Evolutionary conservation across 1,140 invertebrate species (phyloP).

Genomic region (Cylas formicarius): DNA sequence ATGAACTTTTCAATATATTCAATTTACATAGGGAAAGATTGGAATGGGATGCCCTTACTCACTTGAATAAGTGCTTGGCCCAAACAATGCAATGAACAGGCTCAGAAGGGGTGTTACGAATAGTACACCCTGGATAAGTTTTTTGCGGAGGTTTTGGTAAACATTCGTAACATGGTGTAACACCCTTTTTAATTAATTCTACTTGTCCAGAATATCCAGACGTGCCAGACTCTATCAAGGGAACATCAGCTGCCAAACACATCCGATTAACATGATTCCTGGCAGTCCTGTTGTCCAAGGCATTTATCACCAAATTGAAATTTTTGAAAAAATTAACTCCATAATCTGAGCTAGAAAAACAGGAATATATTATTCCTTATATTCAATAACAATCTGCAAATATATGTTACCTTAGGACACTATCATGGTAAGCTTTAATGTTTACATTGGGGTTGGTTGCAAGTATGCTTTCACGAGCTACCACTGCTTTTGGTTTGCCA

Average conservation of each 20-base stretch:
- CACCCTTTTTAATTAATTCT: conserved; percentile 77
- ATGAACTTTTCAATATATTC: conserved; percentile 7
- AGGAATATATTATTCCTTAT: conserved; percentile 11
- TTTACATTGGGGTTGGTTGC: conserved; percentile 83
- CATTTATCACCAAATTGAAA: conserved; percentile 93
- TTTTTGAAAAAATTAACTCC: conserved; percentile 86
- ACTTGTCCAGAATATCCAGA: conserved; percentile 94
- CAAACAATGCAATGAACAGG: conserved; percentile 99
- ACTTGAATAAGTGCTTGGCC: conserved; percentile 99
- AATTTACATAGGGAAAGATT: neutral
- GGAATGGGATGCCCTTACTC: conserved; percentile 43
- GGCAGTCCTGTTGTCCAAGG: conserved; percentile 92
- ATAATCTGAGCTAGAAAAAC: conserved; percentile 72
- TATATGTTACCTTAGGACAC: conserved; percentile 73
- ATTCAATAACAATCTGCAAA: conserved; percentile 13
- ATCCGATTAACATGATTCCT: conserved; percentile 98
- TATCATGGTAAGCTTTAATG: conserved; percentile 87
- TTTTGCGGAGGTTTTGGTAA: conserved; percentile 85
- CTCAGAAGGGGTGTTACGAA: conserved; percentile 98
- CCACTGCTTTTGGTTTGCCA: conserved; percentile 87
- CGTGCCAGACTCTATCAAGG: conserved; percentile 94
- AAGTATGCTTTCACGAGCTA: conserved; percentile 83
- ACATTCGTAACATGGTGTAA: conserved; percentile 97
- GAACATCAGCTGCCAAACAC: conserved; percentile 91
- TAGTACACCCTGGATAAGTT: conserved; percentile 95